These are phyloP conservation scores for Microcebus murinus DNA, from an alignment of 2,113 vertebrate genomes.

Conservation along the genomic window DNA sequence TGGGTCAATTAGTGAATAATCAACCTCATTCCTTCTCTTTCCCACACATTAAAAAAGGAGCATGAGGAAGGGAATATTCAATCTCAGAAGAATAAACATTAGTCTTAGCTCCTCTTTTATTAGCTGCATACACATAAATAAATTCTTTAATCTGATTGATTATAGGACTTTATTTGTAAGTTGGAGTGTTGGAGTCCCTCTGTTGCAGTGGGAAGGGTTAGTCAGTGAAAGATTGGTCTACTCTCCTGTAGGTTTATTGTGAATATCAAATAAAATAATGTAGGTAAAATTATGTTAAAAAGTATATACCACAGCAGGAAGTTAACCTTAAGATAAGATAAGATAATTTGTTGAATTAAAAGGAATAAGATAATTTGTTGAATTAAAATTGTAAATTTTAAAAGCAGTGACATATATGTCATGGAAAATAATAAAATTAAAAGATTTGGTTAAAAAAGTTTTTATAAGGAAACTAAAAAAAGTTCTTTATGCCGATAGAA, in stretches of 20 bases:
- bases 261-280: neutral
- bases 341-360: neutral
- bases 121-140: too few species aligned
- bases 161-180: neutral
- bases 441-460: neutral
- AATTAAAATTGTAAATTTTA: neutral
- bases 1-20: neutral
- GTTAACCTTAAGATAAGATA: neutral
- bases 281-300: neutral
- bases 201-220: neutral
- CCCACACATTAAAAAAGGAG: neutral
- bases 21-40: neutral
- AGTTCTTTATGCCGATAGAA: neutral
- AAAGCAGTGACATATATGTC: neutral
- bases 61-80: neutral
- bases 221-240: neutral
- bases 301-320: neutral
- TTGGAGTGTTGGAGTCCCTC: neutral
- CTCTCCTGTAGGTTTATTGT: neutral
- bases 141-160: neutral
- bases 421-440: neutral
- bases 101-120: neutral
- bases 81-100: neutral
- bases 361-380: neutral
- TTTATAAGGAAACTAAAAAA: neutral